Evolutionary conservation across 2,888 invertebrate genomes (phyloP), one percentile per base, ranked within the genome.

Genomic region (Xanthorhoe spadicearia): DNA sequence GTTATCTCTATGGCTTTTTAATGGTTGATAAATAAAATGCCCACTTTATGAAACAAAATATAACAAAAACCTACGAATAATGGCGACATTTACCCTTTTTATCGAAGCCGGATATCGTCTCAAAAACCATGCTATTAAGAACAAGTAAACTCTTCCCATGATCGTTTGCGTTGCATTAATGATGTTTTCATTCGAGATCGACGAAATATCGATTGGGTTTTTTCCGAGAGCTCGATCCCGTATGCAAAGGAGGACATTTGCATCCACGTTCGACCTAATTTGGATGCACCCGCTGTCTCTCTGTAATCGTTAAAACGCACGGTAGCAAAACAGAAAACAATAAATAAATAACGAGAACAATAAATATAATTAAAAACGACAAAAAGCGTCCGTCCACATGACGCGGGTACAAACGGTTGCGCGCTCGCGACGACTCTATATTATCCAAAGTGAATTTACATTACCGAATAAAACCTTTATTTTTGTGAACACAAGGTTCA

Each of bases 321-420:
- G 84, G 90, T 90, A 92, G 91, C 83, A 86, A 87, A 87, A 87
- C 83, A 84, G 79, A 87, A 88, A 88, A 88, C 88, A 89, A 90
- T 89, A 90, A 92, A 92, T 89, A 91, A 90, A 89, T 90, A 90
- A 89, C 83, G 85, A 89, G 86, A 89, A 92, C 91, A 90, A 92
- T 92, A 91, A 92, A 91, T 92, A 90, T 92, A 91, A 92, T 91
- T 92, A 91, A 91, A 88, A 87, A 87, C 87, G 87, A 90, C 88
- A 90, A 92, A 90, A 90, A 90, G 87, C 87, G 87, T 86, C 86
- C 88, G 88, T 88, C 88, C 86, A 80, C 87, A 87, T 85, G 88
- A 87, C 87, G 89, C 85, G 80, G 87, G 86, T 85, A 88, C 87
- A 84, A 87, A 86, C 87, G 83, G 88, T 79, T 84, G 86, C 84